Evolutionary conservation across 2,113 vertebrate species (phyloP).

Genomic region (Polyodon spathula): DNA sequence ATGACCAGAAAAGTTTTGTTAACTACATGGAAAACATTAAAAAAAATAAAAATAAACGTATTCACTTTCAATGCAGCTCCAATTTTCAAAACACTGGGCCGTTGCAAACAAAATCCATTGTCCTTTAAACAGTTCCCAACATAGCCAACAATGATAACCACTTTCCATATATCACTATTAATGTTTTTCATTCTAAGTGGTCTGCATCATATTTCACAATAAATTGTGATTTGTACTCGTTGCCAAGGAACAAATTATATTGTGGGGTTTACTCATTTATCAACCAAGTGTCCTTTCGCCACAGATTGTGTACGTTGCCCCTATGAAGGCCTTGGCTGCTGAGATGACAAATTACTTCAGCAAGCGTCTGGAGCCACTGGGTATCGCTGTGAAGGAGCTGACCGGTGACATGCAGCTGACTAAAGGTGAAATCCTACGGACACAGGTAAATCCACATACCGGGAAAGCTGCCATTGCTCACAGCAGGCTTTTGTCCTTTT

Average conservation of each 20-base stretch:
- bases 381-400: conserved; percentile 84
- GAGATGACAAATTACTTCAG: conserved; percentile 99
- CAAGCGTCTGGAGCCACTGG: conserved; percentile 83
- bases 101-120: conserved; percentile 53
- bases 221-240: conserved; percentile 69
- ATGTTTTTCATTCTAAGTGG: conserved; percentile 53
- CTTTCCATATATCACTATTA: conserved; percentile 77
- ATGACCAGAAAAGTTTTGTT: conserved; percentile 41
- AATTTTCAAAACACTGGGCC: conserved; percentile 43
- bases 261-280: conserved; percentile 70
- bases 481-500: no score
- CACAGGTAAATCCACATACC: conserved; percentile 67
- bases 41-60: conserved; percentile 18
- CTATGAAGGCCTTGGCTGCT: conserved; percentile 97
- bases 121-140: conserved; percentile 47
- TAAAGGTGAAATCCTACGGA: conserved; percentile 92
- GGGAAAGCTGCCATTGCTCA: no score
- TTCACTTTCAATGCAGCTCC: conserved; percentile 48
- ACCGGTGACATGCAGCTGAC: conserved; percentile 97
- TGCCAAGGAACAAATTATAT: conserved; percentile 66
- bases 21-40: conserved; percentile 40
- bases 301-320: conserved; percentile 92
- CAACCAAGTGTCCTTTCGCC: conserved; percentile 58
- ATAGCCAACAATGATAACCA: conserved; percentile 50
- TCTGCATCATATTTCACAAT: conserved; percentile 71